Evolutionary conservation across 2,888 invertebrate species (phyloP), one percentile per base, ranked within the genome.

Genomic region (Imbricaverruca yamaguchii): DNA sequence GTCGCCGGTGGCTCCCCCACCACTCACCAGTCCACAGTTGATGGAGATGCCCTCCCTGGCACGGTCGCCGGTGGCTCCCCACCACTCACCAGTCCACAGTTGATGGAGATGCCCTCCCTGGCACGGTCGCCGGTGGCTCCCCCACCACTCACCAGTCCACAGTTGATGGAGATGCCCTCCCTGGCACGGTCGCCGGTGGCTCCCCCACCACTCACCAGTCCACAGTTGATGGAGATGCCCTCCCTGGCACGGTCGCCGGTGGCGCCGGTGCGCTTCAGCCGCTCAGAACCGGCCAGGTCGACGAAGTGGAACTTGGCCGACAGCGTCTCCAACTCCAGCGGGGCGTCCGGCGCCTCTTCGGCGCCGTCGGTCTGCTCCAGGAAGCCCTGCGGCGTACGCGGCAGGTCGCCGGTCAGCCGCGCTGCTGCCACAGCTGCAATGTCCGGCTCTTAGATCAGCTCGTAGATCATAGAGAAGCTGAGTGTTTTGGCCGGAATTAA

Each of bases 241-340:
- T 99, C 98, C 85, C 93, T 93, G 0, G 97, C 97, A 77, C 98
- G 89, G 83, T 98, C 98, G 0, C 99, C 99, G 0, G 98, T 98
- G 4, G 98, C 98, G 69, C 98, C 96, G 67, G 98, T 99, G 82
- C 98, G 89, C 87, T 98, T 98, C 80, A 99, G 89, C 84, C 99
- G 90, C 88, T 99, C 99, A 0, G 98, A 98, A 0, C 98, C 99
- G 80, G 98, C 99, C 86, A 99, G 89, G 89, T 99, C 99, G 9
- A 99, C 99, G 87, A 99, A 99, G 89, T 99, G 97, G 87, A 99
- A 98, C 89, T 99, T 99, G 0, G 98, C 97, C 0, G 95, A 94
- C 77, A 99, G 89, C 0, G 96, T 96, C 88, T 98, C 98, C 85
- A 96, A 92, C 86, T 96, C 95, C 83, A 91, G 92, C 55, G 89